Evolutionary conservation across 2,888 invertebrate species (phyloP).

Genomic region (Odontomyia ornata): DNA sequence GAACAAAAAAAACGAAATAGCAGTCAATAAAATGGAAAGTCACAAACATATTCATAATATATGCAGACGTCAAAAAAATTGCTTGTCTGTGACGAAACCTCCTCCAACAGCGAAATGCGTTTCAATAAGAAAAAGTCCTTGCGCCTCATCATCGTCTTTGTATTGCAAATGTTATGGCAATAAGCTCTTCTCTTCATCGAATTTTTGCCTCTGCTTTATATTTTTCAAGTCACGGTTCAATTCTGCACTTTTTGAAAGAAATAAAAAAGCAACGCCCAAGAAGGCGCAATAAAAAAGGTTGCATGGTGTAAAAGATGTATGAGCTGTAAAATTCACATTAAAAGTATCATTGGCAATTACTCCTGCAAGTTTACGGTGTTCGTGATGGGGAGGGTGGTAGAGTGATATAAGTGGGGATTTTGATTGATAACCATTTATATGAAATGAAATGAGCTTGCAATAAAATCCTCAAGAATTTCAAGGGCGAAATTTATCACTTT

Average conservation of each 20-base stretch:
- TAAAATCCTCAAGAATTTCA: background rate
- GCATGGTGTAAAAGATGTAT: background rate
- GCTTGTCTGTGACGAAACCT: background rate
- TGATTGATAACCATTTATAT: background rate
- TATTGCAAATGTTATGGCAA: background rate
- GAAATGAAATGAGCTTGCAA: background rate
- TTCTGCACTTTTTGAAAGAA: background rate
- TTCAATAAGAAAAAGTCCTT: background rate
- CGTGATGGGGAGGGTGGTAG: background rate
- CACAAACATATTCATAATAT: background rate
- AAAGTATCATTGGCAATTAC: slow-evolving; percentile 32
- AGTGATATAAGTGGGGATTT: background rate
- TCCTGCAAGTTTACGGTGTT: background rate
- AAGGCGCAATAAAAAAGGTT: background rate
- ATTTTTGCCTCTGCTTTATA: background rate
- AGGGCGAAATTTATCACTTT: too few relatives aligned
- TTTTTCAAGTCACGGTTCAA: slow-evolving; percentile 1
- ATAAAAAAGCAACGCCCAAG: background rate
- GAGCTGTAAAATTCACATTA: slow-evolving; percentile 24
- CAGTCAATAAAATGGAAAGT: too few relatives aligned
- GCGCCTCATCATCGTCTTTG: background rate
- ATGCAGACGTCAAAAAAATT: background rate
- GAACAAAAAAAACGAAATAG: too few relatives aligned
- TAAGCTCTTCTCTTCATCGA: background rate
- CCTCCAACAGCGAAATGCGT: background rate